Conservation (phyloP, 2,888 invertebrate species). For the Phymatocera aterrima region DNA sequence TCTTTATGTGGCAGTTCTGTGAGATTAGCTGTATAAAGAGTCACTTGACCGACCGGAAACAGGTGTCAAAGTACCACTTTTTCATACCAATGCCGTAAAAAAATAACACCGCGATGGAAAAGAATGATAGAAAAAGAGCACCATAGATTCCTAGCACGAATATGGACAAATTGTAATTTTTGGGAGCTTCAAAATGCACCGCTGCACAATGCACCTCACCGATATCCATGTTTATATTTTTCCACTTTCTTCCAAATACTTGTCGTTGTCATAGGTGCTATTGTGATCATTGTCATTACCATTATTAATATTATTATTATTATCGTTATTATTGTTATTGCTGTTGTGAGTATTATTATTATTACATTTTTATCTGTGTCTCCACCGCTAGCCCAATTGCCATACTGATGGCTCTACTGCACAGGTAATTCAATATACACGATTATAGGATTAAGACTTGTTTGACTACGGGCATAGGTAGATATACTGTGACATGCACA, state of each 20-base stretch:
- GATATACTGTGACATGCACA: too few species aligned
- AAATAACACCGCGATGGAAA: background rate
- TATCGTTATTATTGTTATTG: background rate
- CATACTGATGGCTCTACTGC: slow-evolving; percentile 95
- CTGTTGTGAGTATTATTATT: slow-evolving; percentile 63
- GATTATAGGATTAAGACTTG: slow-evolving; percentile 69
- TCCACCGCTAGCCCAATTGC: slow-evolving; percentile 93
- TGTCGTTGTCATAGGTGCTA: slow-evolving; percentile 10
- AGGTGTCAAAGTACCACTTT: background rate
- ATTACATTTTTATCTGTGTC: slow-evolving; percentile 80
- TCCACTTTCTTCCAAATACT: background rate
- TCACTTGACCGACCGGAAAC: background rate
- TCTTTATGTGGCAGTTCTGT: too few species aligned
- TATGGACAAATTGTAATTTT: background rate
- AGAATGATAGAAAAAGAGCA: background rate
- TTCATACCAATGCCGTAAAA: background rate
- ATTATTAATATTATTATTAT: background rate
- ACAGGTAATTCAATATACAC: slow-evolving; percentile 86
- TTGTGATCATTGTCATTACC: background rate
- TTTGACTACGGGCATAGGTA: too few species aligned
- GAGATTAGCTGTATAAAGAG: too few species aligned
- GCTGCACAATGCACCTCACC: slow-evolving; percentile 36
- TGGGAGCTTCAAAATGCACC: slow-evolving; percentile 27
- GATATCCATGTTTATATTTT: background rate
- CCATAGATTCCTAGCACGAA: slow-evolving; percentile 12